A percentile compares a stretch with the other conserved stretches of the same genome.
These are phyloP conservation scores for Scelioninae gen. 1 DNA, from an alignment of 2,888 invertebrate genomes.

Conservation along the genomic window DNA sequence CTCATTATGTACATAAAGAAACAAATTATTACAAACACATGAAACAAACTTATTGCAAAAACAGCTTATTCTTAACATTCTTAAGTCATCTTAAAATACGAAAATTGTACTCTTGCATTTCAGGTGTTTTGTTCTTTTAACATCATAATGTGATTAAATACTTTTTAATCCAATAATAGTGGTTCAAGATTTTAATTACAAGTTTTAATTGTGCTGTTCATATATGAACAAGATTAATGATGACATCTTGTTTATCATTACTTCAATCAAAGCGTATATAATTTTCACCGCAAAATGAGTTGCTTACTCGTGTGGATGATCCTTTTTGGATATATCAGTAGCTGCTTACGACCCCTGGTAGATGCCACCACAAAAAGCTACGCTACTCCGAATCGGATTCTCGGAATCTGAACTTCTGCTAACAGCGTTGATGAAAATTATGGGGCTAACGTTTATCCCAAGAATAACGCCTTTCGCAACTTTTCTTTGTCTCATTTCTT, in stretches of 20 bases:
- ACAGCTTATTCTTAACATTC: too few relatives aligned
- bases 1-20: too few relatives aligned
- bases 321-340: conserved; percentile 67
- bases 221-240: conserved; percentile 23
- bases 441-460: conserved; percentile 65
- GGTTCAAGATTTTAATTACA: too few relatives aligned
- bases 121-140: too few relatives aligned
- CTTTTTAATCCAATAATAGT: too few relatives aligned
- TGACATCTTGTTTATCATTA: conserved; percentile 31
- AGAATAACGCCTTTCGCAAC: conserved; percentile 60
- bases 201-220: too few relatives aligned
- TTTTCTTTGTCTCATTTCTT: conserved; percentile 61
- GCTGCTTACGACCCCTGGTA: conserved; percentile 56
- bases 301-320: conserved; percentile 39
- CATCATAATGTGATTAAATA: too few relatives aligned
- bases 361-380: conserved; percentile 60
- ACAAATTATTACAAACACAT: too few relatives aligned
- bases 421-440: conserved; percentile 66
- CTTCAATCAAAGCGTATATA: too few relatives aligned
- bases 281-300: background rate
- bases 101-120: too few relatives aligned
- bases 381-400: conserved; percentile 63
- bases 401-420: conserved; percentile 62
- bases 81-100: too few relatives aligned
- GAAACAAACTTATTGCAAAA: too few relatives aligned